Base-by-base conservation (phyloP, 2,888 invertebrate genomes). In the Cerastoderma edule region DNA sequence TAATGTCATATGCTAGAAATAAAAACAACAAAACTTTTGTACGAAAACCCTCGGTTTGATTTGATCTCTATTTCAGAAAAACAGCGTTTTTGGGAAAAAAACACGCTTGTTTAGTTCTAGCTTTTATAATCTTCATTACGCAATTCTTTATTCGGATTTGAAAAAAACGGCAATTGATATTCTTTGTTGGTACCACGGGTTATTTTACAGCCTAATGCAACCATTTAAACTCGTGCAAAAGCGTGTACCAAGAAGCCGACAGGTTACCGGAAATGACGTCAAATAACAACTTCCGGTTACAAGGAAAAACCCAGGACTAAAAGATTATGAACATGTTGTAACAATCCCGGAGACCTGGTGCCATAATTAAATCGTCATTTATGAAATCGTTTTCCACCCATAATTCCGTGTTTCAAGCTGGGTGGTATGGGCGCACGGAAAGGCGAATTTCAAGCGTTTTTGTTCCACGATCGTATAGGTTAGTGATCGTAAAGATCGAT, bases 341-440 rank as follows among this genome's bases (percentile, higher is more conserved):
- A 67, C 67, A 69, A 72, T 67, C 71, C 64, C 48, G 24, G 63
- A 67, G 74, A 74, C 74, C 67, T 72, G 71, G 63, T 32, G 68
- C 54, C 50, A 75, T 78, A 68, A 74, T 78, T 78, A 78, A 72
- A 71, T 46, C 64, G 71, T 65, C 72, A 74, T 78, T 75, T 72
- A 71, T 78, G 63, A 66, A 78, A 78, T 71, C 54, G 72, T 75
- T 68, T 71, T 57, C 66, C 69, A 72, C 72, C 69, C 53, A 46
- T 44, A 66, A 65, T 68, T 63, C 63, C 53, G 32, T 53, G 63
- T 39, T 54, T 63, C 70, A 53, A 60, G 32, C 63, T 77, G 69
- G 76, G 76, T 72, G 76, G 76, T 46, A 35, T 30, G 19, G 27
- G 64, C 48, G 50, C 53, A 44, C 22, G 46, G 63, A 63, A 54